These are phyloP conservation scores for Oophaga pumilio DNA, from an alignment of 2,113 vertebrate species.

Conservation along the genomic window DNA sequence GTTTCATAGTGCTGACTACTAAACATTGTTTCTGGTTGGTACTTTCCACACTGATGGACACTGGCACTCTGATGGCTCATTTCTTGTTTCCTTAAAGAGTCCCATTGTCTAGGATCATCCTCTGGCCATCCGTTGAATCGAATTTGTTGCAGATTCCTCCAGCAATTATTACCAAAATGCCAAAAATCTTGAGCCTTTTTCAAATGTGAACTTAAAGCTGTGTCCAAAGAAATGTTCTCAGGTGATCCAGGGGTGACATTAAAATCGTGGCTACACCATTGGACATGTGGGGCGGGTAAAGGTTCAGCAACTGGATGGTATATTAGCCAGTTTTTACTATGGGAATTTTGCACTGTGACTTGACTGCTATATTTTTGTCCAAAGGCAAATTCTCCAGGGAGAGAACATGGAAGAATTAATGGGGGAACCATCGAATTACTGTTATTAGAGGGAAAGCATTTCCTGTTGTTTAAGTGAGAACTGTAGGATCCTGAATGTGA, in stretches of 20 bases:
- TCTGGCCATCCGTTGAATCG: slow-evolving; percentile 10
- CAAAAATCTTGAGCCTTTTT: not conserved
- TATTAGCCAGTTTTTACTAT: slow-evolving; percentile 28
- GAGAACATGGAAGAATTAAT: slow-evolving; percentile 44
- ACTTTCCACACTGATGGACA: not conserved
- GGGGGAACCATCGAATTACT: not conserved
- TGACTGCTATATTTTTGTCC: slow-evolving; percentile 62
- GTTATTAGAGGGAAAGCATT: slow-evolving; percentile 71
- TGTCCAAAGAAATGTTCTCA: slow-evolving; percentile 17
- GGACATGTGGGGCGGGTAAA: not conserved
- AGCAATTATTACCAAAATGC: slow-evolving; percentile 23
- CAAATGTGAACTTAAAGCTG: slow-evolving; percentile 5
- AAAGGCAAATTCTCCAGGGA: slow-evolving; percentile 67
- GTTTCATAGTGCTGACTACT: not conserved
- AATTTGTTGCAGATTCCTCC: slow-evolving; percentile 22
- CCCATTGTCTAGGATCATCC: slow-evolving; percentile 13
- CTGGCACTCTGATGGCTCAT: not conserved
- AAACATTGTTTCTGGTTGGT: not conserved
- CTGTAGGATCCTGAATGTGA: slow-evolving; percentile 84
- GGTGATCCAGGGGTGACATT: not conserved
- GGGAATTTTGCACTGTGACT: not conserved
- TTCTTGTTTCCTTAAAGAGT: not conserved
- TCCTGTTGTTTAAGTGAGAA: slow-evolving; percentile 82
- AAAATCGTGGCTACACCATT: not conserved
- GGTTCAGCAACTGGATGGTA: slow-evolving; percentile 22